Evolutionary conservation across 2,113 vertebrate species (phyloP).

Genomic region (Piliocolobus tephrosceles): DNA sequence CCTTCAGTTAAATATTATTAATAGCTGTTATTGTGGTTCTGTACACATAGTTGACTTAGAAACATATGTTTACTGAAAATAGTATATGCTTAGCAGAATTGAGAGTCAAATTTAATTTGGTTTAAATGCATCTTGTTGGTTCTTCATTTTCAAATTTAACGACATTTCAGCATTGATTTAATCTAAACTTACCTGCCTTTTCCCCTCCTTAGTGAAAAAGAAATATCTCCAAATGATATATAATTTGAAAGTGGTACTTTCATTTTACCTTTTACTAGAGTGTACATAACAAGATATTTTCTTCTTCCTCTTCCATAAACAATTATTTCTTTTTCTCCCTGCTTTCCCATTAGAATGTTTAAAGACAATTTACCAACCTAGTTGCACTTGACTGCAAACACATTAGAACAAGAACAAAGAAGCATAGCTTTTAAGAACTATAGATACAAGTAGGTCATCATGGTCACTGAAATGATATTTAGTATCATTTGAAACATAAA

Average conservation of each 20-base stretch:
- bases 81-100: neutral
- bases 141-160: neutral
- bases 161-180: neutral
- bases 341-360: neutral
- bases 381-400: neutral
- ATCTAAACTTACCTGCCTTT: neutral
- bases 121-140: neutral
- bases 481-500: neutral
- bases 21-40: neutral
- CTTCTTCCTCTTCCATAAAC: neutral
- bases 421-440: neutral
- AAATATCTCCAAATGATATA: neutral
- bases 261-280: neutral
- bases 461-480: neutral
- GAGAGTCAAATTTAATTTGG: neutral
- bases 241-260: neutral
- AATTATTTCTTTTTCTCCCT: neutral
- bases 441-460: neutral
- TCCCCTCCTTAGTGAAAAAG: neutral
- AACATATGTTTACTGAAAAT: neutral
- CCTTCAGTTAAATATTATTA: neutral
- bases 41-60: neutral
- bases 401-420: neutral
- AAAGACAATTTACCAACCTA: neutral
- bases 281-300: neutral